A percentile compares a stretch with the other conserved stretches of the same genome.
These are phyloP conservation scores for Palythoa heliodiscus DNA, from an alignment of 92 coral and sea anemone genomes.

Conservation along the genomic window DNA sequence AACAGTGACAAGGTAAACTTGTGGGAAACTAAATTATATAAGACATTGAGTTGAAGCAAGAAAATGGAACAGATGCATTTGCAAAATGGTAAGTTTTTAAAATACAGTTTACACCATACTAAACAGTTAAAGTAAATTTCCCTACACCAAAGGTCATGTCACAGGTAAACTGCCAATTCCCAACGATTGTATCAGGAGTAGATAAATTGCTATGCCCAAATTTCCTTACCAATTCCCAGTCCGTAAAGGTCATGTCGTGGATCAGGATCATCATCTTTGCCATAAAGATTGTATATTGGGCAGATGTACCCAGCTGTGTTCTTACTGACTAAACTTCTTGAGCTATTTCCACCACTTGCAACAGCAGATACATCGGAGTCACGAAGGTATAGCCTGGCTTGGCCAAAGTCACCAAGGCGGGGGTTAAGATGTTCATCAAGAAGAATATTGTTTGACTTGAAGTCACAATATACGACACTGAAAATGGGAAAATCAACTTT, in stretches of 20 bases:
- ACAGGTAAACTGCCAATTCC: too few relatives aligned
- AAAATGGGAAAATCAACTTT: background rate
- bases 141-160: too few relatives aligned
- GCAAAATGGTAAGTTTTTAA: too few relatives aligned
- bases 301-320: background rate
- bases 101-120: too few relatives aligned
- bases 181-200: too few relatives aligned
- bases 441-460: background rate
- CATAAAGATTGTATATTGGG: background rate
- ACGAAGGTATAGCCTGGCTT: background rate
- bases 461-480: background rate
- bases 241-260: background rate
- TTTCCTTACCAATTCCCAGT: conserved; percentile 7
- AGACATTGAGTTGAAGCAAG: too few relatives aligned
- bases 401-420: conserved; percentile 7
- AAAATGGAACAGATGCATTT: too few relatives aligned
- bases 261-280: background rate
- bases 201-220: background rate
- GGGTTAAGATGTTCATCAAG: background rate
- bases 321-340: background rate
- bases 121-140: too few relatives aligned
- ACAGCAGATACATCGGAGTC: background rate
- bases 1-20: too few relatives aligned
- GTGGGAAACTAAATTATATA: too few relatives aligned
- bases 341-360: background rate